A percentile compares a stretch with the other conserved stretches of the same genome.
Conservation (phyloP, 2,888 invertebrate species). For the Kryphioiulus occultus region DNA sequence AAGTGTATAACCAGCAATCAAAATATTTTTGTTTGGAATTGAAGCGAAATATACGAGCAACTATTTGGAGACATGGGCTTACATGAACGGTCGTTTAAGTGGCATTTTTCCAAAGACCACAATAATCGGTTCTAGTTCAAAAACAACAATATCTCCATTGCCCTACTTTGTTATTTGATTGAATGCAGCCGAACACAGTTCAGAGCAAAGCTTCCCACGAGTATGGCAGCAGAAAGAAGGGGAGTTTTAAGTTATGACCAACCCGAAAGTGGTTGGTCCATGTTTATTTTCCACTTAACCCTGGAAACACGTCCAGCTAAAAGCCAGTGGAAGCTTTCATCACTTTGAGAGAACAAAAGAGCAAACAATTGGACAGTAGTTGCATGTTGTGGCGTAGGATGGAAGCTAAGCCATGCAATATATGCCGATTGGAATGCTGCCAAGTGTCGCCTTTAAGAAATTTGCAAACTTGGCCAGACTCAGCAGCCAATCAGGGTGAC, state of each 20-base stretch:
- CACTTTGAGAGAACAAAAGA: slow-evolving; percentile 25
- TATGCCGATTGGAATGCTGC: background rate
- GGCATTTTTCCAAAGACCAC: background rate
- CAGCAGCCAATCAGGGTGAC: background rate
- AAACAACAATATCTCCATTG: background rate
- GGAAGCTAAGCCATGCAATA: background rate
- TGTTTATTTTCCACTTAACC: slow-evolving; percentile 35
- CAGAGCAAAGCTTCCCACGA: background rate
- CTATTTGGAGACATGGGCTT: background rate
- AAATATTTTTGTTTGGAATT: background rate
- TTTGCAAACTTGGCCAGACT: background rate
- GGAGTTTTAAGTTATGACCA: slow-evolving; percentile 12
- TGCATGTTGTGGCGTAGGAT: slow-evolving; percentile 20
- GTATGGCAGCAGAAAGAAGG: background rate
- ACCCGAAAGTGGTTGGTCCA: slow-evolving; percentile 15
- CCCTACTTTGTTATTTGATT: slow-evolving; percentile 19
- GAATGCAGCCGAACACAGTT: background rate
- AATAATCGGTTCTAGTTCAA: background rate
- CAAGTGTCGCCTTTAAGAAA: background rate
- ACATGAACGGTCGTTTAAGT: background rate
- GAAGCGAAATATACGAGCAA: background rate
- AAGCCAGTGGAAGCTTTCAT: slow-evolving; percentile 35
- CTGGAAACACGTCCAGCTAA: slow-evolving; percentile 31
- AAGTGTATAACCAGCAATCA: background rate
- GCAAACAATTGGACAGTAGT: slow-evolving; percentile 35